A percentile compares a stretch with the other conserved stretches of the same genome.
Evolutionary conservation across 1,140 invertebrate genomes (phyloP).

Genomic region (Eumaeus atala): DNA sequence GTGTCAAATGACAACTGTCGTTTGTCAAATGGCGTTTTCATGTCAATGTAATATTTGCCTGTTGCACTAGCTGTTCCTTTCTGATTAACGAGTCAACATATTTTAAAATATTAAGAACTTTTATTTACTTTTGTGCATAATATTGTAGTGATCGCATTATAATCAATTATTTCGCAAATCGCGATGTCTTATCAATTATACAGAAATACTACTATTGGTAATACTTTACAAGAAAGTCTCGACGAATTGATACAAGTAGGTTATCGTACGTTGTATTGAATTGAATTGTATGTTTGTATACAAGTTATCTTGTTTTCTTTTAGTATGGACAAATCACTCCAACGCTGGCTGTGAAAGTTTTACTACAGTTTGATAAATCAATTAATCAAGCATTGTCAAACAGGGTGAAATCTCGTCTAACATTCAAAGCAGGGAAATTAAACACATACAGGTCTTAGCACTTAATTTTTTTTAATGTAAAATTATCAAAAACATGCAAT

Average conservation of each 20-base stretch:
- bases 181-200: slow-evolving; percentile 97
- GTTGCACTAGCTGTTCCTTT: background rate
- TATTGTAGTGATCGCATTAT: background rate
- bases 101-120: too few relatives aligned
- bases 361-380: slow-evolving; percentile 97
- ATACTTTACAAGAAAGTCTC: slow-evolving; percentile 94
- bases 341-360: slow-evolving; percentile 91
- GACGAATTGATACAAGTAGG: slow-evolving; percentile 62
- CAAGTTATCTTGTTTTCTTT: slow-evolving; percentile 58
- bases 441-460: slow-evolving; percentile 89
- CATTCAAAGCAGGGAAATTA: slow-evolving; percentile 97
- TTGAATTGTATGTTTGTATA: too few relatives aligned
- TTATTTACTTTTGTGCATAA: background rate
- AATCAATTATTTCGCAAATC: slow-evolving; percentile 16
- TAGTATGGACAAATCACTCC: slow-evolving; percentile 97
- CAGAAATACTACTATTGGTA: slow-evolving; percentile 97
- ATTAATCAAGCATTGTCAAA: slow-evolving; percentile 96
- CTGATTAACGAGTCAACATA: background rate
- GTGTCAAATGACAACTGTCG: background rate
- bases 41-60: background rate
- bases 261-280: slow-evolving; percentile 22
- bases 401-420: slow-evolving; percentile 92
- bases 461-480: background rate
- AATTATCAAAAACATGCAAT: too few relatives aligned
- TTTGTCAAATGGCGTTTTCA: background rate